Conservation (phyloP, 2,113 vertebrate genomes). For the Aspidoscelis tigris region DNA sequence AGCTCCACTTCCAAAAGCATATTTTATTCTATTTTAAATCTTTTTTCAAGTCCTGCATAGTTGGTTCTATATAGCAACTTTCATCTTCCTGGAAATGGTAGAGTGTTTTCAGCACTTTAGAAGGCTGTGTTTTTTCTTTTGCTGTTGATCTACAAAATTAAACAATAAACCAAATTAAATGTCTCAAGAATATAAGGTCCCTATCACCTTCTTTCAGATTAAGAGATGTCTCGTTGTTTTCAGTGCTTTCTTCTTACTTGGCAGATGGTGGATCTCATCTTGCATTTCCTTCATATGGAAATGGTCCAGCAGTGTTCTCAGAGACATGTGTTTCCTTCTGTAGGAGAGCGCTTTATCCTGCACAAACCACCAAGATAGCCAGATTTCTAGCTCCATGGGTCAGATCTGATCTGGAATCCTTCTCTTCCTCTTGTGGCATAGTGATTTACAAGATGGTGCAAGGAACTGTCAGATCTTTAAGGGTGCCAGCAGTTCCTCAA, state of each 20-base stretch:
- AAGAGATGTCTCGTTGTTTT: background rate
- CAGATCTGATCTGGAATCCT: background rate
- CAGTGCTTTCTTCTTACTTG: conserved; percentile 41
- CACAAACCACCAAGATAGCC: background rate
- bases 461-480: too few species aligned
- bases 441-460: too few species aligned
- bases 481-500: too few species aligned
- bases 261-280: background rate
- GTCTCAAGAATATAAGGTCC: background rate
- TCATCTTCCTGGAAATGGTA: conserved; percentile 25
- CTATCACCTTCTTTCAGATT: background rate
- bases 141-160: background rate
- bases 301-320: background rate
- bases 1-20: conserved; percentile 64
- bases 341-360: background rate
- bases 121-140: background rate
- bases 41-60: conserved; percentile 17
- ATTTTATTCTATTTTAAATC: conserved; percentile 57
- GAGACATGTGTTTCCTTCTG: background rate
- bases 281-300: background rate
- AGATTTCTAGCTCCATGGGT: background rate
- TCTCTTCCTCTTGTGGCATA: background rate
- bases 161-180: background rate
- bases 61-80: conserved; percentile 33
- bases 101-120: background rate